Percentiles rank a stretch among this genome's conserved stretches.
Evolutionary conservation across 2,888 invertebrate genomes (phyloP).

Genomic region (Aricia artaxerxes): DNA sequence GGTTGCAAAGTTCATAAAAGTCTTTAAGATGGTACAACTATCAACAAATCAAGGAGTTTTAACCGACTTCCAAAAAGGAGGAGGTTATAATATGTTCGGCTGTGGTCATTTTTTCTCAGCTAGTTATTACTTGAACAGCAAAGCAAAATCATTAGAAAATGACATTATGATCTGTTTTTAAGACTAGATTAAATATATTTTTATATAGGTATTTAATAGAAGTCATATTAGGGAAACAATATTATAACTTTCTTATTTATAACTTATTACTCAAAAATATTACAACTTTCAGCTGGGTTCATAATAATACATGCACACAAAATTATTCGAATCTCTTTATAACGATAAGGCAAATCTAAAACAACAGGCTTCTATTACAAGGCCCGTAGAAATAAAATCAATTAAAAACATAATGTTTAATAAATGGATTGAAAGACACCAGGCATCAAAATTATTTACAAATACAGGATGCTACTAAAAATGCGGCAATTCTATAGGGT

Average conservation of each 20-base stretch:
- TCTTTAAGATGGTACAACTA: not conserved
- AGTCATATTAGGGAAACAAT: no score
- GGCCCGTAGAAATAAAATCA: not conserved
- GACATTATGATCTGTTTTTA: not conserved
- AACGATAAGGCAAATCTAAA: no score
- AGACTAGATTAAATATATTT: not conserved
- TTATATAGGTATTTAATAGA: no score
- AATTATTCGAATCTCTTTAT: not conserved
- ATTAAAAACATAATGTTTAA: not conserved
- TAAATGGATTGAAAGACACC: slow-evolving; percentile 16
- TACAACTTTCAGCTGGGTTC: no score
- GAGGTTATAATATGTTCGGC: no score
- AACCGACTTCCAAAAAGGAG: no score
- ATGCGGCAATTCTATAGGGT: slow-evolving; percentile 3
- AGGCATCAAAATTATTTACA: slow-evolving; percentile 25
- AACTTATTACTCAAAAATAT: no score
- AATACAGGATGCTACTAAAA: slow-evolving; percentile 8
- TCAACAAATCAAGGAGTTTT: not conserved
- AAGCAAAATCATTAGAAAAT: not conserved
- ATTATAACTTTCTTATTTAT: no score
- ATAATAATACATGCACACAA: not conserved
- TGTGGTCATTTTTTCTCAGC: not conserved
- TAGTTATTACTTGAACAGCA: not conserved
- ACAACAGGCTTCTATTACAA: no score
- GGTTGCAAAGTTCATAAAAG: not conserved